Conservation (phyloP, 2,797 vertebrate species). For the Allobates femoralis region DNA sequence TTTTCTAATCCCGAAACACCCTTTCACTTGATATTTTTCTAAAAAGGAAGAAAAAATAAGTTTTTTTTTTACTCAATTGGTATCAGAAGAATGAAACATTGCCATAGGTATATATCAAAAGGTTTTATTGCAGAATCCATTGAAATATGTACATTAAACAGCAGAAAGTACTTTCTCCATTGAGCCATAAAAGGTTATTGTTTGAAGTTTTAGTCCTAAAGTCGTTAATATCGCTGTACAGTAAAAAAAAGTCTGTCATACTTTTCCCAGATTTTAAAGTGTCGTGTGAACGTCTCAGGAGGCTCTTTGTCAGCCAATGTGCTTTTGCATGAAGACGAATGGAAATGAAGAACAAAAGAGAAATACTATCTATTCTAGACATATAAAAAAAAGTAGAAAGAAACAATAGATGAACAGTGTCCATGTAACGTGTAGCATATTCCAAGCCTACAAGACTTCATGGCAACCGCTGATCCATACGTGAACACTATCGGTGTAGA, state of each 20-base stretch:
- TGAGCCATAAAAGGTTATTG: constrained; percentile 26
- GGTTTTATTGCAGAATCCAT: constrained; percentile 57
- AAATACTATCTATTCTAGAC: constrained; percentile 39
- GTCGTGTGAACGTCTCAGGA: constrained; percentile 50
- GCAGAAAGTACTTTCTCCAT: constrained; percentile 36
- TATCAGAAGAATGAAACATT: background rate
- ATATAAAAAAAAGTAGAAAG: constrained; percentile 46
- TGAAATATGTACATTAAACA: constrained; percentile 48
- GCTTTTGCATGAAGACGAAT: constrained; percentile 48
- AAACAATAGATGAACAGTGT: constrained; percentile 45
- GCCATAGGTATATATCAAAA: constrained; percentile 44
- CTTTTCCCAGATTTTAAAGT: constrained; percentile 62
- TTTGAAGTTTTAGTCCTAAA: constrained; percentile 23
- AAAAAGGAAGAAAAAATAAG: too few species aligned
- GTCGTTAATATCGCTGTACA: constrained; percentile 52
- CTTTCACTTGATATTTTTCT: too few species aligned
- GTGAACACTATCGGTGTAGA: constrained; percentile 37
- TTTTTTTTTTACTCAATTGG: too few species aligned
- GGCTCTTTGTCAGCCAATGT: constrained; percentile 54
- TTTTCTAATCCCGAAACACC: too few species aligned
- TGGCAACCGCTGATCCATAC: constrained; percentile 36
- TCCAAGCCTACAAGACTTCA: constrained; percentile 29
- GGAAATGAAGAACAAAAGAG: constrained; percentile 10
- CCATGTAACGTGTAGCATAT: constrained; percentile 45
- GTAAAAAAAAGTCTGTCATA: constrained; percentile 38